Base-by-base conservation (phyloP, 1,140 invertebrate genomes). In the Brachionus calyciflorus region DNA sequence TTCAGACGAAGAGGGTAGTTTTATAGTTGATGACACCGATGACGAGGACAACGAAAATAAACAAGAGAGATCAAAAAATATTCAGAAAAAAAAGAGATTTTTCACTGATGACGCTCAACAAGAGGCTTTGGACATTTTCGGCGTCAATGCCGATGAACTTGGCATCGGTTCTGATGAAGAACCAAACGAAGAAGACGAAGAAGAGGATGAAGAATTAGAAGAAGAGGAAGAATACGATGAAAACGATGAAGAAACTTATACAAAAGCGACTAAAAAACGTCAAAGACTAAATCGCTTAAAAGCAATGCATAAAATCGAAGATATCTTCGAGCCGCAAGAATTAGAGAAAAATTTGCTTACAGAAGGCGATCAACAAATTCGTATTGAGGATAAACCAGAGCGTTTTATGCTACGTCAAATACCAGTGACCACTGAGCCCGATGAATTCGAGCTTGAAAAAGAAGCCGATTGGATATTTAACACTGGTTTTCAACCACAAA, bases 121-220 rank as follows among this genome's bases (percentile, higher is more conserved):
- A 89, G 94, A 98, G 86, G 96, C 96, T 68, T 94, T 98, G 85
- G 96, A 99, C 82, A 97, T 98, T 79, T 99, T 99, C 85, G 97
- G 96, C 75, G 94, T 98, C 21, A 85, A 98, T 83, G 98, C 98
- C 87, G 95, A 99, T 95, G 78, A 94, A 97, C 80, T 94, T 97
- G 86, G 90, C 91, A 33, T 91, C 92, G 82, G 93, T 92, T 84
- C 40, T 4, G 92, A 90, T 19, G 91, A 93, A 6, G 91, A 92
- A 75, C 90, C 91, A 78, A 91, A 93, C 81, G 91, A 92, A 55
- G 81, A 83, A 40, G 82, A 85, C 41, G 84, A 84, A 19, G 83
- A 84, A 65, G 82, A 30, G 0, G 82, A 84, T 76, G 83, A 87
- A 17, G 85, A 88, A 51, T 85, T 86, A 41, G 87, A 85, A 21